A percentile compares a stretch with the other conserved stretches of the same genome.
Conservation (phyloP, 1,140 invertebrate genomes). For the Calephelis virginiensis region DNA sequence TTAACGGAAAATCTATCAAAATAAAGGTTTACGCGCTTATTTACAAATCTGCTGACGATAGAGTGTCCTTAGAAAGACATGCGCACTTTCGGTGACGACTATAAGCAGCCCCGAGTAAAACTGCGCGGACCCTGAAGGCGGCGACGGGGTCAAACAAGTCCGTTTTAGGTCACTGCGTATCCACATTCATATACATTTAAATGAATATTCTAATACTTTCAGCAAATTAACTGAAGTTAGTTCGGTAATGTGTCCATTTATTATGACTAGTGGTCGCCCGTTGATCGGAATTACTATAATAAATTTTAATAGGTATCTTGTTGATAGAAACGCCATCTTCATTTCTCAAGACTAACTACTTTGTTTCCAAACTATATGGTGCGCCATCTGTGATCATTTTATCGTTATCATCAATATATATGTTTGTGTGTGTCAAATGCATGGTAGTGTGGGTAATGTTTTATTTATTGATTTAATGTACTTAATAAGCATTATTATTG, state of each 20-base stretch:
- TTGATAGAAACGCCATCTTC: too few species aligned
- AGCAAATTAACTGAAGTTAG: conserved; percentile 20
- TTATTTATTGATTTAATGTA: too few species aligned
- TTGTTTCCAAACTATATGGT: too few species aligned
- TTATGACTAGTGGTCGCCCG: too few species aligned
- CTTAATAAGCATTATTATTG: too few species aligned
- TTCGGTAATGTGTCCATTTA: not conserved
- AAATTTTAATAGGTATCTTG: too few species aligned
- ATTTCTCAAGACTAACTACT: too few species aligned
- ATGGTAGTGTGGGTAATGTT: too few species aligned
- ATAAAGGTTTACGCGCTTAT: conserved; percentile 57
- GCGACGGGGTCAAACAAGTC: conserved; percentile 45
- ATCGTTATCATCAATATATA: too few species aligned
- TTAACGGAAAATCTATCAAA: conserved; percentile 60
- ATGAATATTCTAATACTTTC: conserved; percentile 62
- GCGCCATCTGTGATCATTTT: too few species aligned
- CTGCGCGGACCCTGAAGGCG: conserved; percentile 40
- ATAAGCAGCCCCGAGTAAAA: conserved; percentile 31
- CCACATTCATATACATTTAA: conserved; percentile 53
- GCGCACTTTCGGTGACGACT: conserved; percentile 37
- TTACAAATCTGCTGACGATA: conserved; percentile 32
- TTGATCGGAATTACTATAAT: too few species aligned
- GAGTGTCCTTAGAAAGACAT: conserved; percentile 20
- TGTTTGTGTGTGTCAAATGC: too few species aligned
- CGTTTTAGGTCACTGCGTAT: conserved; percentile 49